Evolutionary conservation across 2,888 invertebrate genomes (phyloP), one percentile per base, ranked within the genome.

Genomic region (Brachyopa scutellaris): DNA sequence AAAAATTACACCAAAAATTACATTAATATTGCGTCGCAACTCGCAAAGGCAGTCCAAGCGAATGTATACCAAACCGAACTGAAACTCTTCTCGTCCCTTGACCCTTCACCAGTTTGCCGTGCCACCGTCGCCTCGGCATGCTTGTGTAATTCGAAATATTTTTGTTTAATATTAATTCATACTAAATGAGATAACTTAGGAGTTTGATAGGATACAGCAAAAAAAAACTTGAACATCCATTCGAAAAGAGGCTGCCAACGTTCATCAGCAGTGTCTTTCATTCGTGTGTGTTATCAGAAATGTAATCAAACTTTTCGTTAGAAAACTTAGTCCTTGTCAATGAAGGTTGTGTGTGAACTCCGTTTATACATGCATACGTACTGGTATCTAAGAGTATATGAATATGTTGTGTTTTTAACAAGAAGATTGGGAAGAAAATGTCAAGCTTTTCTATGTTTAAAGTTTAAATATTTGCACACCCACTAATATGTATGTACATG

Each of bases 271-370:
- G n/a, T n/a, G n/a, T 8, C 23, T 33, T 31, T 26, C 36, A 36
- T 53, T 69, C 29, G 26, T 36, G 66, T 36, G 66, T 36, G 38
- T 79, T 79, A 73, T 79, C 72, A 51, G 59, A 79, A 66, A 79
- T 73, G 66, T 73, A 79, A 79, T 79, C 78, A 79, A 79, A 73
- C 66, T 73, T 78, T 70, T 38, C 38, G 53, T 36, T 61, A 8
- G 26, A 73, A n/a, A 66, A 73, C 51, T 72, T 66, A 31, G 66
- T 66, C 72, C 66, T 61, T 72, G n/a, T 11, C 17, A 11, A 11
- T 55, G 47, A 51, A 36, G 15, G 11, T 31, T 59, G 2, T 49
- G 38, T 45, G 9, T 11, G 19, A 11, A n/a, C 17, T 31, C 29
- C 13, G 15, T 15, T 1, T 19, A 7, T 49, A 19, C 13, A 15